Conservation (phyloP, 2,888 invertebrate species). For the Drosophila colorata region DNA sequence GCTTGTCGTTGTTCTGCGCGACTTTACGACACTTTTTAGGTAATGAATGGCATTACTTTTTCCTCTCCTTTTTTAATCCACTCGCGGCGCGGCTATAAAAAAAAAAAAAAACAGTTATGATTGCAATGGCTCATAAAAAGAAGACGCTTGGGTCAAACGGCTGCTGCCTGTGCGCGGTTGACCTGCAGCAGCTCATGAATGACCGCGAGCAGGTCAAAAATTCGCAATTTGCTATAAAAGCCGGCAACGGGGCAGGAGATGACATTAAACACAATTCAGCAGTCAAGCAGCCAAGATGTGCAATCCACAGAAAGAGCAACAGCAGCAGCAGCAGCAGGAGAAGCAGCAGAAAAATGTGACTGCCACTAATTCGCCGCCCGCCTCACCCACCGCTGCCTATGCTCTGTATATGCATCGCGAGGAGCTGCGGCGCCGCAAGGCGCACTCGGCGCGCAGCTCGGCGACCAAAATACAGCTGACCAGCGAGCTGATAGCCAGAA, state of each 20-base stretch:
- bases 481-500: constrained; percentile 60
- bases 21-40: constrained; percentile 73
- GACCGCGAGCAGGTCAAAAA: constrained; percentile 61
- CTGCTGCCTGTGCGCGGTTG: constrained; percentile 16
- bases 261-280: constrained; percentile 53
- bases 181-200: constrained; percentile 67
- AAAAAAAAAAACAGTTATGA: constrained; percentile 65
- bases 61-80: constrained; percentile 76
- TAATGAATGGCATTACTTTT: constrained; percentile 74
- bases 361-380: constrained; percentile 5
- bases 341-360: constrained; percentile 1
- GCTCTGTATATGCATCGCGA: constrained; percentile 63
- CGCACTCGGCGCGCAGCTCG: constrained; percentile 34
- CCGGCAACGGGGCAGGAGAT: neutral
- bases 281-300: constrained; percentile 59
- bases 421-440: constrained; percentile 57
- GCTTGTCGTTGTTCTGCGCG: constrained; percentile 2
- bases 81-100: constrained; percentile 53
- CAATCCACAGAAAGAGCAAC: constrained; percentile 32
- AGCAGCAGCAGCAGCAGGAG: constrained; percentile 5
- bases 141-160: neutral
- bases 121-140: constrained; percentile 44
- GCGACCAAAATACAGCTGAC: constrained; percentile 66
- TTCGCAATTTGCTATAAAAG: constrained; percentile 48
- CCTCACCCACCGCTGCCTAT: constrained; percentile 65